Conservation (phyloP, 2,113 vertebrate genomes). For the Nibea albiflora region DNA sequence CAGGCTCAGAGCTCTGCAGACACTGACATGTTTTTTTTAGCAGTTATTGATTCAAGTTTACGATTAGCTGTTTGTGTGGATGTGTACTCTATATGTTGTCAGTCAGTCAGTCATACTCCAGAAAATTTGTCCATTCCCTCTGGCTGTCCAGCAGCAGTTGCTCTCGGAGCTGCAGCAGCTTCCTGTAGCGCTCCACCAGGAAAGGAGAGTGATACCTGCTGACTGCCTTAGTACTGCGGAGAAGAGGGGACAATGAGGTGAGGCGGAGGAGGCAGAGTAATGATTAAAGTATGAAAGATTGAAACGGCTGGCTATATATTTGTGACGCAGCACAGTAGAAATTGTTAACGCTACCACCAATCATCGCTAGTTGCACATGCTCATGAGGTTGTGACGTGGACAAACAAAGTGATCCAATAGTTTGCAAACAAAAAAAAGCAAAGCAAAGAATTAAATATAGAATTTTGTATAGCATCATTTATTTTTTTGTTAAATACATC, state of each 20-base stretch:
- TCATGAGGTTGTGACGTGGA: not conserved
- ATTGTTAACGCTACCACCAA: not conserved
- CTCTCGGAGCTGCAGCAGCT: conserved; percentile 92
- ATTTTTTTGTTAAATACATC: not conserved
- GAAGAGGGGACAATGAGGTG: conserved; percentile 52
- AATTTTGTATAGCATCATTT: not conserved
- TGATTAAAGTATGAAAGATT: too few species aligned
- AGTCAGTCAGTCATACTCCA: conserved; percentile 87
- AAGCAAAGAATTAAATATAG: not conserved
- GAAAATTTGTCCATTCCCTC: conserved; percentile 90
- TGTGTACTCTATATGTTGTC: not conserved
- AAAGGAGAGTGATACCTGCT: conserved; percentile 95
- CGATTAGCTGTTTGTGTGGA: conserved; percentile 44
- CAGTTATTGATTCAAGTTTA: conserved; percentile 21
- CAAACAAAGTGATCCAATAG: not conserved
- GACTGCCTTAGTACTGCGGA: conserved; percentile 91
- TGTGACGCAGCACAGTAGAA: not conserved
- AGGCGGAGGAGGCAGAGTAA: not conserved
- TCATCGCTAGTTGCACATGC: too few species aligned
- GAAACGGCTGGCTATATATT: not conserved
- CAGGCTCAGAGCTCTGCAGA: conserved; percentile 36
- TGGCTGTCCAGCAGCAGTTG: conserved; percentile 92
- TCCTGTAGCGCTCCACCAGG: conserved; percentile 87
- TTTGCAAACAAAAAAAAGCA: not conserved
- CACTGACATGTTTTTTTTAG: conserved; percentile 10